Evolutionary conservation across 1,140 invertebrate genomes (phyloP), one percentile per base, ranked within the genome.

Genomic region (Trachymyrmex cornetzi): DNA sequence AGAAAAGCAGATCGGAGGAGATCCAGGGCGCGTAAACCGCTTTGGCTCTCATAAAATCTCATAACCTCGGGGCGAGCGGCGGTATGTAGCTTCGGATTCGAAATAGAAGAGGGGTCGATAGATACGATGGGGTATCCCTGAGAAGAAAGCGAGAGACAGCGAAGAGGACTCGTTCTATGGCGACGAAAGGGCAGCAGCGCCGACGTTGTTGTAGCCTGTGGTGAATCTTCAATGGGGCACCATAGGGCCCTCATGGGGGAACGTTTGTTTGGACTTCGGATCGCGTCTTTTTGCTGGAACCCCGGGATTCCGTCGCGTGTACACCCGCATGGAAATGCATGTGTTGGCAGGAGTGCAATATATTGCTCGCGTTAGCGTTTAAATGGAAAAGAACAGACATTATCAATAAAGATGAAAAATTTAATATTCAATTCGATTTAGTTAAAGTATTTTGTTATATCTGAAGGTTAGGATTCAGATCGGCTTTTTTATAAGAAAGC

Each of bases 11-110:
- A 34, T 50, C 80, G 80, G 19, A 11, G 67, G 59, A 72, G 75
- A 88, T 86, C 34, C 63, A 30, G 71, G 30, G 61, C 84, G 87
- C 91, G 90, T 94, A 94, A 94, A 95, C 94, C 94, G 94, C 94
- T 95, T 95, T 95, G 91, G 93, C 91, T 94, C 94, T 95, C 93
- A 94, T 95, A 95, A 95, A 95, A 95, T 95, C 93, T 95, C 94
- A 95, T 95, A 94, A 95, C 94, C 94, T 80, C 90, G 77, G 92
- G 94, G 93, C 80, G 57, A 87, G 66, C 63, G 75, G 71, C 69
- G 71, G 74, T 16, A 53, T 72, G 61, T 24, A 59, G 59, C 55
- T 64, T 77, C 61, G 66, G 82, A 66, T 88, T 77, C 85, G 82
- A 87, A 79, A 80, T 61, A 63, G 71, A 75, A 85, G 34, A 77